phyloP scores from a whole-genome alignment of 2,797 vertebrate genomes.

The Acipenser transmontanus region DNA sequence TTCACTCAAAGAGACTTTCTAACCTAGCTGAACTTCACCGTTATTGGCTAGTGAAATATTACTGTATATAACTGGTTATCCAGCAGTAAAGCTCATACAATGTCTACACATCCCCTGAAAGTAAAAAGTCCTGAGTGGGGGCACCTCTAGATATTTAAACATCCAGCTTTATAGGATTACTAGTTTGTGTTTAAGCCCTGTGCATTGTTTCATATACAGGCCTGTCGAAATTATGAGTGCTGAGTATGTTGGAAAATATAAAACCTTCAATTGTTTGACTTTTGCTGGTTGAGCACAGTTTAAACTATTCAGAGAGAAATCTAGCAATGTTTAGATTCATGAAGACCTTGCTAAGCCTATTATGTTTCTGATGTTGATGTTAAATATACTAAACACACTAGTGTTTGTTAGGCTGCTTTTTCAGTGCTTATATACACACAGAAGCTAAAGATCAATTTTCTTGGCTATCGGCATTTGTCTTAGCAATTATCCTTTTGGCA shows the following conservation, averaged over 20 bases:
- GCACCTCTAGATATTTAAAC: slow-evolving; percentile 22
- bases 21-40: too few species aligned
- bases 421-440: neutral
- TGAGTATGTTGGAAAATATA: slow-evolving; percentile 45
- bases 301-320: slow-evolving; percentile 54
- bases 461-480: too few species aligned
- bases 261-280: slow-evolving; percentile 47
- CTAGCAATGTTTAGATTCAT: slow-evolving; percentile 51
- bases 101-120: too few species aligned
- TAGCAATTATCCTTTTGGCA: too few species aligned
- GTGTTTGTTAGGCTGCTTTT: slow-evolving; percentile 38
- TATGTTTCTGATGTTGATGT: slow-evolving; percentile 46
- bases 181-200: slow-evolving; percentile 3
- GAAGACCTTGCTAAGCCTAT: slow-evolving; percentile 42
- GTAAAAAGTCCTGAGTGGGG: slow-evolving; percentile 13
- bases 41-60: too few species aligned
- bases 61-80: too few species aligned
- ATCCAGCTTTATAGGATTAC: slow-evolving; percentile 10
- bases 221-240: slow-evolving; percentile 34
- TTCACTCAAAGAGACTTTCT: too few species aligned
- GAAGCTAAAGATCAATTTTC: neutral
- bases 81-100: too few species aligned
- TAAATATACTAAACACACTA: slow-evolving; percentile 43
- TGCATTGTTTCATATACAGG: neutral
- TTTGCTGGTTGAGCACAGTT: slow-evolving; percentile 47